phyloP scores from a whole-genome alignment of 2,888 invertebrate species.

The Eupithecia insigniata region DNA sequence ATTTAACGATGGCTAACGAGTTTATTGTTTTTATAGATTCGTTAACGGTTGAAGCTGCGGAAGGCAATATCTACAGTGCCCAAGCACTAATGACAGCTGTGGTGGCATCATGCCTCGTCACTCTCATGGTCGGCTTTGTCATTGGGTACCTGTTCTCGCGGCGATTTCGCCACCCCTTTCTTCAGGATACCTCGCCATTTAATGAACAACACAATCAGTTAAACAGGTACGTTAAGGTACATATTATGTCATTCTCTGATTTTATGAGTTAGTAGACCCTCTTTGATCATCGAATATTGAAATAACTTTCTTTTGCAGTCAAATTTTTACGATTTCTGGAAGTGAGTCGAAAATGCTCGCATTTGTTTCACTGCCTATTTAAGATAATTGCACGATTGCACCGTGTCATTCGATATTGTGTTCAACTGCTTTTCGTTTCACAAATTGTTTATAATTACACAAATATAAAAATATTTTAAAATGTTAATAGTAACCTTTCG shows the following conservation, averaged over 20 bases:
- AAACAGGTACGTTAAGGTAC: conserved; percentile 83
- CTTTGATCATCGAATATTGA: conserved; percentile 38
- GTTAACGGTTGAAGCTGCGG: conserved; percentile 82
- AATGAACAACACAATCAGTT: conserved; percentile 91
- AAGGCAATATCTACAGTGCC: conserved; percentile 90
- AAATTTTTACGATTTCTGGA: conserved; percentile 64
- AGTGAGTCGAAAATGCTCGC: conserved; percentile 54
- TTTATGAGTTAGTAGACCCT: conserved; percentile 2
- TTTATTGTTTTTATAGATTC: conserved; percentile 58
- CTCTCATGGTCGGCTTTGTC: conserved; percentile 92
- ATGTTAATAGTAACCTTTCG: conserved; percentile 20
- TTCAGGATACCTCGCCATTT: conserved; percentile 89
- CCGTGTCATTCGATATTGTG: conserved; percentile 30
- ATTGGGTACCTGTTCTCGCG: conserved; percentile 93
- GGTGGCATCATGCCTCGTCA: conserved; percentile 90
- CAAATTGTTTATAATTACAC: conserved; percentile 29
- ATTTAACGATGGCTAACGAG: background rate
- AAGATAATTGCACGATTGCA: conserved; percentile 25
- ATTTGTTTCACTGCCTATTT: conserved; percentile 34
- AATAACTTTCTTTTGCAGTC: conserved; percentile 59
- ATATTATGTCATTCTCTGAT: conserved; percentile 13
- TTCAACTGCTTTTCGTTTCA: conserved; percentile 25
- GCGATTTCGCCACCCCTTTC: conserved; percentile 88
- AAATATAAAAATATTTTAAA: conserved; percentile 22
- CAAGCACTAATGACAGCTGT: conserved; percentile 92